Conservation (phyloP, 1,140 invertebrate genomes). For the Hetaerina americana region DNA sequence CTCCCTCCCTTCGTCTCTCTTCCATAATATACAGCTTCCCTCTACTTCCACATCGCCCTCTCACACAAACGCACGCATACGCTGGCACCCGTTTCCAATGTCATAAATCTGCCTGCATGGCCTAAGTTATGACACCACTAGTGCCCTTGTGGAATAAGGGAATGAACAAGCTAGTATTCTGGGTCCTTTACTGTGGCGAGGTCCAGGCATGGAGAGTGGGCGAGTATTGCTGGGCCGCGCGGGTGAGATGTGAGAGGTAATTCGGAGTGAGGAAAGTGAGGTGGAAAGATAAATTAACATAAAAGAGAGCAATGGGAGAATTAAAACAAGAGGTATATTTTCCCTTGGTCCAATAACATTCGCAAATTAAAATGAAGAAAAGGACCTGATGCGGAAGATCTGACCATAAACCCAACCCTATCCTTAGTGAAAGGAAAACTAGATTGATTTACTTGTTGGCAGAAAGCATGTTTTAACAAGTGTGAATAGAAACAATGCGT, state of each 20-base stretch:
- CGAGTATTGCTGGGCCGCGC: background rate
- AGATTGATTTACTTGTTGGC: no score
- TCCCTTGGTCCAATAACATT: no score
- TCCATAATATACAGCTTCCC: background rate
- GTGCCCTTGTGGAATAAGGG: background rate
- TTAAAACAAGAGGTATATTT: no score
- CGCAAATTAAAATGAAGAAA: no score
- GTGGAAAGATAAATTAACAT: background rate
- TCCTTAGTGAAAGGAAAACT: no score
- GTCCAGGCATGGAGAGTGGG: background rate
- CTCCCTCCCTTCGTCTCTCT: no score
- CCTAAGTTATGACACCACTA: background rate
- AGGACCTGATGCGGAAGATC: no score
- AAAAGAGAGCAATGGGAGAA: no score
- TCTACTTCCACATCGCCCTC: background rate
- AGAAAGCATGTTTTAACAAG: no score
- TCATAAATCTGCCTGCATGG: background rate
- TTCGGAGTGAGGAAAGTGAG: background rate
- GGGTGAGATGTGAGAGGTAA: background rate
- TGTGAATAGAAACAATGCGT: no score
- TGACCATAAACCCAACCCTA: no score
- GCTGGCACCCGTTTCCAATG: background rate
- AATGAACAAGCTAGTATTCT: background rate
- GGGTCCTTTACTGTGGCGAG: background rate
- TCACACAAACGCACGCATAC: background rate